phyloP scores from a whole-genome alignment of 92 coral and sea anemone genomes.

The Palythoa grandis region DNA sequence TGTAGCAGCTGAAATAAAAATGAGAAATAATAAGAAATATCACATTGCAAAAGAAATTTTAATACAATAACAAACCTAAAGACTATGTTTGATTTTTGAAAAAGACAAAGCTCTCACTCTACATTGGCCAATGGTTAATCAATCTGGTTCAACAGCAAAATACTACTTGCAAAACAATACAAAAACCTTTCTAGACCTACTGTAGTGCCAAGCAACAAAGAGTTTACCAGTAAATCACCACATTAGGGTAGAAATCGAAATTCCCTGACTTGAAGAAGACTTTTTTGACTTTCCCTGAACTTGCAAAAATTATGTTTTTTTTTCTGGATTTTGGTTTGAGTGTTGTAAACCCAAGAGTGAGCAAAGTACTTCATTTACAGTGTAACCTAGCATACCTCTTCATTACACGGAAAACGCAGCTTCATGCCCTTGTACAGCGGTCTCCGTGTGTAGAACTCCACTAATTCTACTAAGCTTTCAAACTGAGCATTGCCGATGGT shows the following conservation, averaged over 20 bases:
- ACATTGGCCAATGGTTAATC: too few relatives aligned
- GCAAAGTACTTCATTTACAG: neutral
- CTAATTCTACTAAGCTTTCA: conserved; percentile 96
- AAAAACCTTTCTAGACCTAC: too few relatives aligned
- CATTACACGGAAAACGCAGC: conserved; percentile 90
- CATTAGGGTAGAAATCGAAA: too few relatives aligned
- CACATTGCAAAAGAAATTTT: neutral
- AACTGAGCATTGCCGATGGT: conserved; percentile 99
- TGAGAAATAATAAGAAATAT: neutral
- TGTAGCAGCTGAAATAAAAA: conserved; percentile 67
- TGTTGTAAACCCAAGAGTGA: neutral
- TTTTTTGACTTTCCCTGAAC: too few relatives aligned
- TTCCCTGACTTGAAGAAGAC: too few relatives aligned
- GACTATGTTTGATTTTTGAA: neutral
- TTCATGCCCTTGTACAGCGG: conserved; percentile 99
- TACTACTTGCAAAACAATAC: too few relatives aligned
- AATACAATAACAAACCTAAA: neutral
- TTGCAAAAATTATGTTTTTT: too few relatives aligned
- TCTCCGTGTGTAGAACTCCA: conserved; percentile 91
- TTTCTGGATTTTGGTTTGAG: too few relatives aligned
- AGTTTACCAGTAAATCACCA: too few relatives aligned
- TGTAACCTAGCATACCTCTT: conserved; percentile 65
- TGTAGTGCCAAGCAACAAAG: too few relatives aligned
- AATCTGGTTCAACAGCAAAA: too few relatives aligned
- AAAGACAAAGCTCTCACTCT: too few relatives aligned